Evolutionary conservation across 1,140 invertebrate species (phyloP), one percentile per base, ranked within the genome.

Genomic region (Elymnias hypermnestra): DNA sequence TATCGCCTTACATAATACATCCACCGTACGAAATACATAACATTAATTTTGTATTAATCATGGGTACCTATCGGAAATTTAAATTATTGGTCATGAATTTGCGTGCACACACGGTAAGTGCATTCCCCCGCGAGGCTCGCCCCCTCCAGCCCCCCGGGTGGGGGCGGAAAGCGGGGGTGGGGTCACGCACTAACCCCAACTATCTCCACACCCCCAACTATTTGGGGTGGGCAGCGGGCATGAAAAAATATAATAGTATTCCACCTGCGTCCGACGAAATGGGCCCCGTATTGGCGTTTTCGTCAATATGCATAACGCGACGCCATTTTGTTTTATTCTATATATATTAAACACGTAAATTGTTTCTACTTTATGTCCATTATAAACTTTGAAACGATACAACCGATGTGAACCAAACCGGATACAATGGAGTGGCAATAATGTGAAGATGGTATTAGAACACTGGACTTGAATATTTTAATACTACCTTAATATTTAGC

Each of bases 61-160:
- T 63, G 50, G 44, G 45, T 53, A 67, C 43, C 39, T 53, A 67
- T 56, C 70, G 68, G 64, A 82, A 83, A 83, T 83, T 83, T 79
- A 83, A 77, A 83, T 83, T 76, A 83, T 83, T 72, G 73, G 61
- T 62, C 67, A 58, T 62, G 65, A 75, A 73, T 74, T 77, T 75
- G 73, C 74, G 75, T 76, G 74, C 75, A 79, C 72, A 77, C 73
- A 79, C 57, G 71, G 59, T 62, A 57, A 60, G 61, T 74, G 67
- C 71, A 73, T 40, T 48, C 57, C 43, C 63, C 47, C 53, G 44
- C n/a, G 7, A n/a, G n/a, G n/a, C n/a, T n/a, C n/a, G n/a, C n/a
- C n/a, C n/a, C n/a, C n/a, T n/a, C n/a, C 33, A 42, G 25, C 38
- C 46, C 39, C 38, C 14, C 49, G 37, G 21, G 41, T 35, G 55